Conservation (phyloP, 1,140 invertebrate genomes). For the Conus ventricosus region DNA sequence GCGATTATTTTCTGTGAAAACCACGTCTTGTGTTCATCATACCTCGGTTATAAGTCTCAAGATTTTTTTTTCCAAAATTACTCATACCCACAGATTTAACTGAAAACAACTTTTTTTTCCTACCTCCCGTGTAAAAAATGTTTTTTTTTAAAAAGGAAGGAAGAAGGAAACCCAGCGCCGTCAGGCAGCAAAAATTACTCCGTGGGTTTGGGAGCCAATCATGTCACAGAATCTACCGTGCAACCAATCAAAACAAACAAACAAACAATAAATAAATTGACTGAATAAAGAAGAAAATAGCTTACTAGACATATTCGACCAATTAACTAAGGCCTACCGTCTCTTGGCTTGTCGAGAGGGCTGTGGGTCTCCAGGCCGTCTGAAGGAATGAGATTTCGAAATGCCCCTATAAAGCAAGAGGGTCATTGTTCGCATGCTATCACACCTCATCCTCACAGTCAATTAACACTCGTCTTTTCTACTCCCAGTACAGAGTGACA, state of each 20-base stretch:
- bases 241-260: not conserved
- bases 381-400: constrained; percentile 88
- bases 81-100: too few species aligned
- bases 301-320: not conserved
- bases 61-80: too few species aligned
- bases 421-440: constrained; percentile 27
- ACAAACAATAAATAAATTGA: too few species aligned
- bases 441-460: constrained; percentile 20
- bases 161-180: not conserved
- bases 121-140: too few species aligned
- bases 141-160: too few species aligned
- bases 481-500: too few species aligned
- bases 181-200: not conserved
- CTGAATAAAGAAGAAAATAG: not conserved
- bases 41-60: too few species aligned
- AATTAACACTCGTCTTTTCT: too few species aligned
- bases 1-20: too few species aligned
- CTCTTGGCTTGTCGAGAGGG: constrained; percentile 34
- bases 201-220: not conserved
- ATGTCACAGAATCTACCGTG: not conserved
- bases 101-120: too few species aligned
- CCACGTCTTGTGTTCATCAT: too few species aligned
- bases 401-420: constrained; percentile 80
- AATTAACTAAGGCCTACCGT: constrained; percentile 37
- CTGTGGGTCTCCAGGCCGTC: constrained; percentile 75